A percentile compares a stretch with the other conserved stretches of the same genome.
Conservation (phyloP, 2,888 invertebrate genomes). For the Thera obeliscata region DNA sequence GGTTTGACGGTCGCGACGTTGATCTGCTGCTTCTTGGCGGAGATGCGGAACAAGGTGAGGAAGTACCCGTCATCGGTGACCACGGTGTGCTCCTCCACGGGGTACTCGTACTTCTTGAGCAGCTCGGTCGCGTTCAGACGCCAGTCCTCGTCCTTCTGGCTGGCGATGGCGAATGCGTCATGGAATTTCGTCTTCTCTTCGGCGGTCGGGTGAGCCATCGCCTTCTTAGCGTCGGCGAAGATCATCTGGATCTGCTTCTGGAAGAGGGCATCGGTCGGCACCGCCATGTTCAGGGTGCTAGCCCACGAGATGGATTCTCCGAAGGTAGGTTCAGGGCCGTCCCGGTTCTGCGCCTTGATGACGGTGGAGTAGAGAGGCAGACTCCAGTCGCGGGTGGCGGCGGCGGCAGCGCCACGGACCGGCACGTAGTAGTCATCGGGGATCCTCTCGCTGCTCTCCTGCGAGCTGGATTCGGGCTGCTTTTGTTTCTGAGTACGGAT, state of each 20-base stretch:
- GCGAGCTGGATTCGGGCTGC: slow-evolving; percentile 30
- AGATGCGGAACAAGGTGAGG: slow-evolving; percentile 73
- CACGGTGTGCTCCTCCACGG: slow-evolving; percentile 67
- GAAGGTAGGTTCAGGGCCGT: slow-evolving; percentile 34
- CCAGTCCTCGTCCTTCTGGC: slow-evolving; percentile 51
- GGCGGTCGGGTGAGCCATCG: slow-evolving; percentile 60
- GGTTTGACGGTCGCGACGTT: slow-evolving; percentile 58
- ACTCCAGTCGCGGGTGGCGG: slow-evolving; percentile 43
- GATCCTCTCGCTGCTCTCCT: slow-evolving; percentile 37
- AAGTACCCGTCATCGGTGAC: slow-evolving; percentile 75
- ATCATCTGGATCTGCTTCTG: slow-evolving; percentile 63
- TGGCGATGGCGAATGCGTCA: slow-evolving; percentile 49
- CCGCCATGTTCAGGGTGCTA: slow-evolving; percentile 54
- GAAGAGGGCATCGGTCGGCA: slow-evolving; percentile 38
- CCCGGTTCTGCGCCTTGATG: slow-evolving; percentile 40
- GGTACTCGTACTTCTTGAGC: slow-evolving; percentile 65
- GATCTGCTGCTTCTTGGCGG: slow-evolving; percentile 53
- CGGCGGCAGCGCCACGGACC: slow-evolving; percentile 17
- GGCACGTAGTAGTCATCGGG: slow-evolving; percentile 29
- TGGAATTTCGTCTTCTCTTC: slow-evolving; percentile 64
- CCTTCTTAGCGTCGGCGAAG: slow-evolving; percentile 63
- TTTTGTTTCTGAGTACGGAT: slow-evolving; percentile 33
- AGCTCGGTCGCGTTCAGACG: slow-evolving; percentile 64
- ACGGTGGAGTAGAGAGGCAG: slow-evolving; percentile 45
- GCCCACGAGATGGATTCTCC: slow-evolving; percentile 54